These are phyloP conservation scores for Acrocephalus kingi DNA, from an alignment of 2,113 vertebrate species.

Conservation along the genomic window DNA sequence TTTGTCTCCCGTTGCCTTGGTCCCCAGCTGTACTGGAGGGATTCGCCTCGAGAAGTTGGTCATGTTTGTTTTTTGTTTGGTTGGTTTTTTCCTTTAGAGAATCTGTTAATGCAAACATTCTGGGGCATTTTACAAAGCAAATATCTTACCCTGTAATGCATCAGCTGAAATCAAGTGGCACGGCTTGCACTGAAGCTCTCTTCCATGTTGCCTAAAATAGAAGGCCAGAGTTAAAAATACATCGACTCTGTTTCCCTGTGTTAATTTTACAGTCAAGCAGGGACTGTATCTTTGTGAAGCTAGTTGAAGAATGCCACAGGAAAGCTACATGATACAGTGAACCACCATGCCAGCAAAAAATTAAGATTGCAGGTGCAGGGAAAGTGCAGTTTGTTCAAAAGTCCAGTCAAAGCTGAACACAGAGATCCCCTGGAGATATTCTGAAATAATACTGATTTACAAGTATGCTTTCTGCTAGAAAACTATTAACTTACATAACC, in stretches of 20 bases:
- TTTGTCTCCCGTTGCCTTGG: background rate
- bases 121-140: background rate
- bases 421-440: background rate
- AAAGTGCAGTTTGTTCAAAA: background rate
- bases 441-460: background rate
- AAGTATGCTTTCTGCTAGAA: background rate
- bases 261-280: background rate
- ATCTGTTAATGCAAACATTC: background rate
- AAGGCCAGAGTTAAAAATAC: background rate
- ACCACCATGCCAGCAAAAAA: background rate
- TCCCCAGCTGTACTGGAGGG: background rate
- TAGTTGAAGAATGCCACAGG: background rate
- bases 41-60: background rate
- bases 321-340: background rate
- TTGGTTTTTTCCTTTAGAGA: background rate
- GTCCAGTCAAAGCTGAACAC: background rate
- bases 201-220: background rate
- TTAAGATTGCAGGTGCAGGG: background rate
- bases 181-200: background rate
- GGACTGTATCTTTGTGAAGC: background rate
- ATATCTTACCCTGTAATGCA: background rate
- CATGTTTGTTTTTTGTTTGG: background rate
- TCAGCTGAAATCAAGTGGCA: background rate
- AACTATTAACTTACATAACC: background rate
- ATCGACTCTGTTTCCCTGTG: background rate